phyloP scores from a whole-genome alignment of 1,140 invertebrate genomes.

The Drosophila rufa region DNA sequence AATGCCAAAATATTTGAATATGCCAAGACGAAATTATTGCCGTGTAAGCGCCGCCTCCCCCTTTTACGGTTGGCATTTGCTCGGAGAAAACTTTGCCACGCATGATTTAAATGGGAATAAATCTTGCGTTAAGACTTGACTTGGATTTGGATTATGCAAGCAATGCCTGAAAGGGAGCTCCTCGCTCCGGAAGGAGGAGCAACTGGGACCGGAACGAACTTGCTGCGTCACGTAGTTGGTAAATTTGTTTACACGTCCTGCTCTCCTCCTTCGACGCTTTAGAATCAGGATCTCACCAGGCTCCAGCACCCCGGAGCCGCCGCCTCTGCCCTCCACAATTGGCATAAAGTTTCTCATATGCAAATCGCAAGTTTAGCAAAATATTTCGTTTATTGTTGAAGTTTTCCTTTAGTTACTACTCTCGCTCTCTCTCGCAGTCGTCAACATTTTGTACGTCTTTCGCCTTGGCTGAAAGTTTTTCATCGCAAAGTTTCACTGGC shows the following conservation, averaged over 20 bases:
- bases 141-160: conserved; percentile 62
- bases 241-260: conserved; percentile 80
- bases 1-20: conserved; percentile 80
- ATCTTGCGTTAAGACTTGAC: conserved; percentile 79
- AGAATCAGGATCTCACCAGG: conserved; percentile 29
- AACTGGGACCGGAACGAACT: conserved; percentile 32
- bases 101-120: conserved; percentile 83
- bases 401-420: conserved; percentile 75
- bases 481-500: conserved; percentile 30
- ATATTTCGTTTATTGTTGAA: conserved; percentile 84
- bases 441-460: conserved; percentile 64
- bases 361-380: conserved; percentile 83
- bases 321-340: conserved; percentile 53
- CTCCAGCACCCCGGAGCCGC: conserved; percentile 5
- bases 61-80: conserved; percentile 45
- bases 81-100: conserved; percentile 74
- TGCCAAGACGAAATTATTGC: conserved; percentile 72
- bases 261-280: conserved; percentile 29
- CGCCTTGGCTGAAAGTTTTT: conserved; percentile 35
- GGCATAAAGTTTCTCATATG: conserved; percentile 82
- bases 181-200: too few species aligned
- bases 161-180: not conserved
- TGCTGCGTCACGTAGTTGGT: conserved; percentile 79
- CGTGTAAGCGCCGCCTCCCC: conserved; percentile 24
- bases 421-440: conserved; percentile 26